Evolutionary conservation across 2,113 vertebrate species (phyloP).

Genomic region (Podarcis muralis): DNA sequence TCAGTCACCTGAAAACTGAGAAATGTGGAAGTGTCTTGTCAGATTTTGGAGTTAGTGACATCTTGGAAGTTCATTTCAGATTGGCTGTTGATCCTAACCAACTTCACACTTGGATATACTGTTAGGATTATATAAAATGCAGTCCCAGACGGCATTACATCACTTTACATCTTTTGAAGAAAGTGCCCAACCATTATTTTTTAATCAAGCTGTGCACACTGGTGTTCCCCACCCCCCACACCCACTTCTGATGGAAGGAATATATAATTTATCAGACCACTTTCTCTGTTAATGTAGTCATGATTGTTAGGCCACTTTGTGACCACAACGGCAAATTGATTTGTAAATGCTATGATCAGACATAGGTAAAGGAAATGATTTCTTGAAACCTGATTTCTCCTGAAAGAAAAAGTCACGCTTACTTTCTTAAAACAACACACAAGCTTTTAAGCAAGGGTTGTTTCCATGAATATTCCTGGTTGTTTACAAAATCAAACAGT

Average conservation of each 20-base stretch:
- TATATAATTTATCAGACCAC: conserved; percentile 1
- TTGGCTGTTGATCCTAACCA: conserved; percentile 46
- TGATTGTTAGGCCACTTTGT: conserved; percentile 11
- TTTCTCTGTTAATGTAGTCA: conserved; percentile 5
- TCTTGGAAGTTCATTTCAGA: background rate
- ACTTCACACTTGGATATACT: conserved; percentile 39
- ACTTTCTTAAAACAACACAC: conserved; percentile 42
- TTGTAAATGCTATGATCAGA: conserved; percentile 32
- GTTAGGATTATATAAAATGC: conserved; percentile 19
- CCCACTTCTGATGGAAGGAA: background rate
- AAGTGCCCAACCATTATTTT: conserved; percentile 18
- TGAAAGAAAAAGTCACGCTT: conserved; percentile 42
- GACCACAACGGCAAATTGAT: background rate
- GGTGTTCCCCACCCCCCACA: conserved; percentile 6
- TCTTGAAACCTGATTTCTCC: conserved; percentile 54
- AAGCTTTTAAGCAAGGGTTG: conserved; percentile 1
- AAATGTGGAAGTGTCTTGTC: background rate
- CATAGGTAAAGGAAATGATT: background rate
- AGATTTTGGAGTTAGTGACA: background rate
- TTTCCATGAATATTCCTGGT: background rate
- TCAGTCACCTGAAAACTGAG: background rate
- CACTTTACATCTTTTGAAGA: background rate
- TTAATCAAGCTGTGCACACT: background rate
- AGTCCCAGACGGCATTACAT: conserved; percentile 16
- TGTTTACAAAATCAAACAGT: background rate